Conservation (phyloP, 2,113 vertebrate genomes). For the Forbesichthys agassizii region DNA sequence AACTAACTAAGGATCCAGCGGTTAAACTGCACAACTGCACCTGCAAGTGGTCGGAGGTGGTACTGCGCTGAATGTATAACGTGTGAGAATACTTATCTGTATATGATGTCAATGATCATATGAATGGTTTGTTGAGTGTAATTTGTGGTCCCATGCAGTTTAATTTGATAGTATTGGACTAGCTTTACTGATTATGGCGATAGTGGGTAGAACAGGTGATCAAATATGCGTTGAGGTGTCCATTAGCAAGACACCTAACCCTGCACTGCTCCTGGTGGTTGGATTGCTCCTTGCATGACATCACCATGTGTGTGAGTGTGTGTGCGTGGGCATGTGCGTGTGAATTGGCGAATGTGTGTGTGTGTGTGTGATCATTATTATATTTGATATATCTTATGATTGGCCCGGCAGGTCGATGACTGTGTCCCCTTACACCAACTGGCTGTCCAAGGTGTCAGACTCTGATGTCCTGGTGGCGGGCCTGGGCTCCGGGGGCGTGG, state of each 20-base stretch:
- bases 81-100: not conserved
- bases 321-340: too few species aligned
- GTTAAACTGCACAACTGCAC: slow-evolving; percentile 18
- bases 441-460: slow-evolving; percentile 89
- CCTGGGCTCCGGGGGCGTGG: slow-evolving; percentile 80
- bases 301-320: too few species aligned
- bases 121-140: too few species aligned
- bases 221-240: too few species aligned
- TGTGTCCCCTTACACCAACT: slow-evolving; percentile 88
- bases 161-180: too few species aligned
- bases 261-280: too few species aligned
- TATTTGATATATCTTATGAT: not conserved
- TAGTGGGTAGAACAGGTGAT: too few species aligned
- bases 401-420: slow-evolving; percentile 74
- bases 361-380: too few species aligned
- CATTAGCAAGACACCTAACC: too few species aligned
- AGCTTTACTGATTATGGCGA: too few species aligned
- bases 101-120: not conserved
- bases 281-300: too few species aligned
- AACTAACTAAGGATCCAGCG: not conserved
- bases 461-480: slow-evolving; percentile 83
- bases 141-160: not conserved
- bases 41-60: slow-evolving; percentile 29
- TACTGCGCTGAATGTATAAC: not conserved
- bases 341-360: too few species aligned